These are phyloP conservation scores for Cuniculus paca DNA, from an alignment of 2,797 vertebrate genomes.

Conservation along the genomic window DNA sequence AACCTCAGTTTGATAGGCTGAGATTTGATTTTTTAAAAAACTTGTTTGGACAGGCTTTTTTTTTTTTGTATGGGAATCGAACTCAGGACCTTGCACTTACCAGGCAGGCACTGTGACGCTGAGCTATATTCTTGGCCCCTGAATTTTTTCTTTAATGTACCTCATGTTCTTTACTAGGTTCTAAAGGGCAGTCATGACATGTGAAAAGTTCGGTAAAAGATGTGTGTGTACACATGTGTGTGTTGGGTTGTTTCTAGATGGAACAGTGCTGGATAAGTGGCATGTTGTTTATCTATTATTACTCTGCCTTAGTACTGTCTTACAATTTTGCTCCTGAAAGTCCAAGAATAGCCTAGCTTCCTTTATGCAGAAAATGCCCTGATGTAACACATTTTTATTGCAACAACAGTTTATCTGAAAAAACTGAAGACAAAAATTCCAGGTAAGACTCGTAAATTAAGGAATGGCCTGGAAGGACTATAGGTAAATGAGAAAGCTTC, in stretches of 20 bases:
- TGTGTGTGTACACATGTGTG: not conserved
- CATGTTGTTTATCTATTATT: not conserved
- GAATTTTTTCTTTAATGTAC: constrained; percentile 23
- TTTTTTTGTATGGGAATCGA: not conserved
- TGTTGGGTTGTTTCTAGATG: not conserved
- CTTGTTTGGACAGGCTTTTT: constrained; percentile 27
- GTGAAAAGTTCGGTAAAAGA: constrained; percentile 16
- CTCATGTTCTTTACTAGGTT: not conserved
- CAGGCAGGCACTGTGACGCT: too few species aligned
- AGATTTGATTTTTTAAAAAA: constrained; percentile 13
- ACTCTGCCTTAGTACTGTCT: not conserved
- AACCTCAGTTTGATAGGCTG: not conserved
- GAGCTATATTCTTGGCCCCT: too few species aligned
- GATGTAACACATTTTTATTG: constrained; percentile 40
- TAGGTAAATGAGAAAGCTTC: constrained; percentile 7
- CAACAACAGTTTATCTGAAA: not conserved
- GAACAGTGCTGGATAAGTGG: not conserved
- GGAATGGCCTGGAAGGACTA: not conserved
- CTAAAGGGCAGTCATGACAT: constrained; percentile 19
- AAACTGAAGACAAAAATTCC: constrained; percentile 38
- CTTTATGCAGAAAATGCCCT: not conserved
- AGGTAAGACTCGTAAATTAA: not conserved
- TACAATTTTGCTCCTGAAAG: constrained; percentile 18
- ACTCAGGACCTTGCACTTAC: too few species aligned
- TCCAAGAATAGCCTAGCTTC: constrained; percentile 21